Percentiles rank a stretch among this genome's conserved stretches.
Conservation (phyloP, 92 coral and sea anemone species). For the Porites divaricata region DNA sequence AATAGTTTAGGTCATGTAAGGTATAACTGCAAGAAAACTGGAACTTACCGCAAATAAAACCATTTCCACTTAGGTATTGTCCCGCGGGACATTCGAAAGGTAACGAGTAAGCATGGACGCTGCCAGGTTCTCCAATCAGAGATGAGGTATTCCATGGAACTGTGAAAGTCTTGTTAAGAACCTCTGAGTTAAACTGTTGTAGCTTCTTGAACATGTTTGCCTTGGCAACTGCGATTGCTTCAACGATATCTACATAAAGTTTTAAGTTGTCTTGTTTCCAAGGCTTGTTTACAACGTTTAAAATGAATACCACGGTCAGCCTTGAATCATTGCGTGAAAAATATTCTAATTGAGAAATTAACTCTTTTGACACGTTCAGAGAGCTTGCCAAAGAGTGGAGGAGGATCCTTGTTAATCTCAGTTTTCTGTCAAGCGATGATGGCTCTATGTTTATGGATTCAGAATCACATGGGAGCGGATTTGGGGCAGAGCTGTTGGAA, state of each 20-base stretch:
- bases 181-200: conserved; percentile 7
- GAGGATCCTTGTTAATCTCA: background rate
- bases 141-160: conserved; percentile 8
- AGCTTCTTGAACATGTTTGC: background rate
- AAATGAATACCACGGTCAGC: background rate
- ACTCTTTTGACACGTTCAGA: background rate
- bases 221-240: background rate
- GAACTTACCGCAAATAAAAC: conserved; percentile 16
- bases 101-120: conserved; percentile 1
- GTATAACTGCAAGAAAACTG: background rate
- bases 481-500: background rate
- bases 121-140: conserved; percentile 13
- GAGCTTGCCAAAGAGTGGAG: conserved; percentile 1
- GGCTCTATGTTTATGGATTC: background rate
- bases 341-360: background rate
- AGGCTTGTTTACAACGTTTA: background rate
- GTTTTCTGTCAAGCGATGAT: background rate
- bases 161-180: conserved; percentile 15
- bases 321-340: conserved; percentile 1
- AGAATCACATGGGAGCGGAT: background rate
- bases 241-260: background rate
- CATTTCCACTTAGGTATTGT: conserved; percentile 11
- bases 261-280: conserved; percentile 9
- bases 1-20: background rate
- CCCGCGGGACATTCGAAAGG: conserved; percentile 22